Percentiles rank a stretch among this genome's conserved stretches.
These are phyloP conservation scores for Aplocera efformata DNA, from an alignment of 2,888 invertebrate species.

Conservation along the genomic window DNA sequence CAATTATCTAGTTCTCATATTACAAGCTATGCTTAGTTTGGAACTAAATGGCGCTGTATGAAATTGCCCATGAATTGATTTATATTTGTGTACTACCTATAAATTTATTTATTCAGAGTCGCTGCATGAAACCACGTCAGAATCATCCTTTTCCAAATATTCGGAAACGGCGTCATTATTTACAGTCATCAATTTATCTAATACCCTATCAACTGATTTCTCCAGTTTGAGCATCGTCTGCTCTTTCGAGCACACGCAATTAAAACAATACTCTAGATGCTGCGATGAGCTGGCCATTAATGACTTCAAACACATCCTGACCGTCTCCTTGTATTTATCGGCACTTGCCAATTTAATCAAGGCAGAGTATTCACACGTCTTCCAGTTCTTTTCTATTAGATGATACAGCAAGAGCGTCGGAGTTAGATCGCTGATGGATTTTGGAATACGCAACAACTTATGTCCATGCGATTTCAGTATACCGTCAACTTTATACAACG, in stretches of 20 bases:
- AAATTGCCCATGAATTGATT: too few species aligned
- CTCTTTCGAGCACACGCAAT: background rate
- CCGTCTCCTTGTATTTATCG: background rate
- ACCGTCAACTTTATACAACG: constrained; percentile 26
- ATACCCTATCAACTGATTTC: constrained; percentile 26
- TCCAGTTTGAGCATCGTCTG: constrained; percentile 16
- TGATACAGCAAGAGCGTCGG: constrained; percentile 17
- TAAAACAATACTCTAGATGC: background rate
- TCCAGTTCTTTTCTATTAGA: constrained; percentile 1
- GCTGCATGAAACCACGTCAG: constrained; percentile 28
- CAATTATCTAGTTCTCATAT: too few species aligned
- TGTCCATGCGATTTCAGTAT: constrained; percentile 30
- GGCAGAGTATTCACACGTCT: background rate
- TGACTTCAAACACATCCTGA: background rate
- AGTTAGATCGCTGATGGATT: constrained; percentile 26
- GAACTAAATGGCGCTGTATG: too few species aligned
- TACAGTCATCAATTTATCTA: constrained; percentile 25
- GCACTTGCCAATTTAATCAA: too few species aligned
- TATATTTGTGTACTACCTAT: too few species aligned
- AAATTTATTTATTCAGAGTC: constrained; percentile 30
- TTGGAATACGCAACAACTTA: constrained; percentile 34
- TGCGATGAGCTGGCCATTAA: background rate
- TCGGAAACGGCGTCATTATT: background rate
- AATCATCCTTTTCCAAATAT: constrained; percentile 7
- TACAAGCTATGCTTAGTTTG: too few species aligned